Base-by-base conservation (phyloP, 2,113 vertebrate genomes). In the Prinia subflava region DNA sequence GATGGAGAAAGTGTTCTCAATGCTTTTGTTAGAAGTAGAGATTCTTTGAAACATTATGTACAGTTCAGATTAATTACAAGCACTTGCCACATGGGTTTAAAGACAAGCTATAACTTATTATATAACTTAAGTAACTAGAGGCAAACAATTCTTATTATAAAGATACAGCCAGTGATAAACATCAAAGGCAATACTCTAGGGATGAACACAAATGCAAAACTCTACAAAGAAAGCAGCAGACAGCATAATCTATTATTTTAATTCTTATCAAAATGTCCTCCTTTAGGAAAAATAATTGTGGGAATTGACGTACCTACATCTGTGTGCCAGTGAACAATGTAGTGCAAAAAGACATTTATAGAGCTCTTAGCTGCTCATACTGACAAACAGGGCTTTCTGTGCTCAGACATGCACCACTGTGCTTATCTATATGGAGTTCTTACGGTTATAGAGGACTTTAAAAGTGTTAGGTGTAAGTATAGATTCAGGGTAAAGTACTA, bases 291-390 rank as follows among this genome's bases (percentile, higher is more conserved):
- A 64, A 37, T 41, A 55, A 30, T 10, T 7, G 2, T 1, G 6
- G 47, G 15, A 71, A 78, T 10, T 37, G 4, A 56, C 10, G 1
- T 25, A 60, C 30, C 50, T 56, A 39, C 27, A 81, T 11, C 18
- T 15, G 9, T 0, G 0, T 2, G 1, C 19, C 42, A 46, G 27
- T 10, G 4, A 89, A 53, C 16, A 71, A 5, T 1, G 21, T 21
- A 44, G 6, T 44, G 18, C 15, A 87, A 50, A 55, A 83, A 28
- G 6, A 19, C 6, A 68, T 18, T 49, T 23, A 53, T 1, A 8
- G 19, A 24, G 44, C 13, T 33, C 37, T 50, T 14, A 30, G 22
- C 39, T 82, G 37, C 18, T 70, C 10, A 15, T 14, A 55, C 4
- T 55, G 22, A 9, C 46, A 65, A 56, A 76, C 22, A 49, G 37